phyloP scores from a whole-genome alignment of 2,888 invertebrate species.

The Anarsia innoxiella region DNA sequence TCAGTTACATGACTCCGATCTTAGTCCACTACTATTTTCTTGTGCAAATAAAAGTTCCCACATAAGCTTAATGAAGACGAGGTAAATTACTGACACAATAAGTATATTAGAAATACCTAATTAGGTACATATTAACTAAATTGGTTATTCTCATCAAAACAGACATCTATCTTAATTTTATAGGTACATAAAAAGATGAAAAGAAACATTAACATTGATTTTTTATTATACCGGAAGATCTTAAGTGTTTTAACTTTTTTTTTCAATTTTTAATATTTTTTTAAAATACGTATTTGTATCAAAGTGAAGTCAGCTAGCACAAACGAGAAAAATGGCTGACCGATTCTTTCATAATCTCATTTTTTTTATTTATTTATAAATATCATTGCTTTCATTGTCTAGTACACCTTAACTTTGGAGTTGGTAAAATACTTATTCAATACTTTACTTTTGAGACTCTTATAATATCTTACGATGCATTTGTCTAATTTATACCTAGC shows the following conservation, averaged over 20 bases:
- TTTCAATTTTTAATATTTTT: conserved; percentile 53
- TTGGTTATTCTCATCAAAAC: conserved; percentile 68
- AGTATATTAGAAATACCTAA: conserved; percentile 71
- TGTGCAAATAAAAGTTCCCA: conserved; percentile 67
- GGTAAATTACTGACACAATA: conserved; percentile 72
- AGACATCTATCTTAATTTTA: conserved; percentile 70
- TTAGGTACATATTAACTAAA: conserved; percentile 71
- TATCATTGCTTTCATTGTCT: conserved; percentile 70
- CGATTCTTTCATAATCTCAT: conserved; percentile 45
- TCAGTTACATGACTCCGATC: conserved; percentile 45
- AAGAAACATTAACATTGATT: conserved; percentile 64
- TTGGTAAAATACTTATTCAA: conserved; percentile 73
- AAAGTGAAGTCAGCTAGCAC: conserved; percentile 67
- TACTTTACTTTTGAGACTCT: conserved; percentile 63
- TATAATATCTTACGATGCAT: conserved; percentile 68
- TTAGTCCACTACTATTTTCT: conserved; percentile 63
- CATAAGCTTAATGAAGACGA: conserved; percentile 69
- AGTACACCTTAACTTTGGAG: conserved; percentile 61
- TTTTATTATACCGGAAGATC: conserved; percentile 67
- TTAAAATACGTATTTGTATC: conserved; percentile 73
- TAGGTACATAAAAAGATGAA: conserved; percentile 68
- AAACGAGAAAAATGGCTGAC: conserved; percentile 64
- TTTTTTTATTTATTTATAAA: conserved; percentile 54
- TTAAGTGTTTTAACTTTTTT: conserved; percentile 58
- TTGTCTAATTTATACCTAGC: conserved; percentile 62